phyloP scores from a whole-genome alignment of 2,113 vertebrate genomes.

The Dipodomys ordii region DNA sequence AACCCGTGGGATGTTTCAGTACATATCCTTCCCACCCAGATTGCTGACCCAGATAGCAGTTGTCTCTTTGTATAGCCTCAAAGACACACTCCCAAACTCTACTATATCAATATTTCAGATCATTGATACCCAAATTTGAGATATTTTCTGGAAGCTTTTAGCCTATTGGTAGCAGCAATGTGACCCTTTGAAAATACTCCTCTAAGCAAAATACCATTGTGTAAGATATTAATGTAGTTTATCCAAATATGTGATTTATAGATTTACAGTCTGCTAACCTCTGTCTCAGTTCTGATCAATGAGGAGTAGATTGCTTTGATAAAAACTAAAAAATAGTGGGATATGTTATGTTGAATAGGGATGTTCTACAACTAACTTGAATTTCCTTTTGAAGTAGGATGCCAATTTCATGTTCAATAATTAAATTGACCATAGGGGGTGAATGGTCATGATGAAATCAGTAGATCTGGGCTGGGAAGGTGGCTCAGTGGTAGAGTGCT shows the following conservation, averaged over 20 bases:
- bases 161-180: neutral
- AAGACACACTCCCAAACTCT: no score
- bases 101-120: no score
- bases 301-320: neutral
- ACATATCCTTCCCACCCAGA: no score
- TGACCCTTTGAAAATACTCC: neutral
- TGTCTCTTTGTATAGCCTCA: no score
- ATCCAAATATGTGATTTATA: neutral
- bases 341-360: neutral
- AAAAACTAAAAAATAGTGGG: neutral
- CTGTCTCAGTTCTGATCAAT: neutral
- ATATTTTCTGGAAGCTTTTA: neutral
- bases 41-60: no score
- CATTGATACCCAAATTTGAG: neutral
- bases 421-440: neutral
- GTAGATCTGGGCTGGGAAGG: neutral
- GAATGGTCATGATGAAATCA: neutral
- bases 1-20: no score
- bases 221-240: no score
- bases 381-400: neutral
- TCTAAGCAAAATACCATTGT: neutral
- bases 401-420: neutral
- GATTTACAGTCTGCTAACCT: neutral
- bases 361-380: neutral
- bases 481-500: no score